phyloP scores from a whole-genome alignment of 2,888 invertebrate species.

The Ametastegia equiseti region DNA sequence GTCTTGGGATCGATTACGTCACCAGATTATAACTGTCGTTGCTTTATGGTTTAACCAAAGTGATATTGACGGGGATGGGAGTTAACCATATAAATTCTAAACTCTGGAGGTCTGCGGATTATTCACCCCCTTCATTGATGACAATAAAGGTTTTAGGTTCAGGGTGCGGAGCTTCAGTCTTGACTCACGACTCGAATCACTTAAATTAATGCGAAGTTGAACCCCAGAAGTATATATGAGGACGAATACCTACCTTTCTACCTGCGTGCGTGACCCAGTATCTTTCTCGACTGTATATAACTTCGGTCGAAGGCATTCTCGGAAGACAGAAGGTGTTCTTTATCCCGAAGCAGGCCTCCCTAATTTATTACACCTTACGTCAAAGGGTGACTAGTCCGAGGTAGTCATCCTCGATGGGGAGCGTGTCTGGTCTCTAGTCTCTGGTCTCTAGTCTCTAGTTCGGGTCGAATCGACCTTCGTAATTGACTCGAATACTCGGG shows the following conservation, averaged over 20 bases:
- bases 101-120: constrained; percentile 25
- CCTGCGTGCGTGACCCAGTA: constrained; percentile 34
- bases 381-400: constrained; percentile 43
- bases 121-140: constrained; percentile 31
- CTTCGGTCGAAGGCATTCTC: constrained; percentile 32
- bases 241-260: constrained; percentile 10
- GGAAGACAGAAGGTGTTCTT: constrained; percentile 40
- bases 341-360: neutral
- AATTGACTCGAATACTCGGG: constrained; percentile 42
- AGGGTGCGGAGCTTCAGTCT: constrained; percentile 17
- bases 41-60: constrained; percentile 6
- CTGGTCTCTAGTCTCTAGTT: neutral
- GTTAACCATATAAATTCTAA: constrained; percentile 18
- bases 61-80: constrained; percentile 13
- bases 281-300: constrained; percentile 26
- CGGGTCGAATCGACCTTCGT: constrained; percentile 24
- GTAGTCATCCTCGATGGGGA: constrained; percentile 31
- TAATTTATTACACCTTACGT: constrained; percentile 40
- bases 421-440: constrained; percentile 7
- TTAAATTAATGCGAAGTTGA: constrained; percentile 39
- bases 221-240: constrained; percentile 6
- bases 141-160: constrained; percentile 17
- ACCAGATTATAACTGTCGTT: constrained; percentile 27
- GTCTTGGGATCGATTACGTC: neutral
- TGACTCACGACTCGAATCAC: constrained; percentile 44